Base-by-base conservation (phyloP, 2,888 invertebrate genomes). In the Drosophila macrospina region DNA sequence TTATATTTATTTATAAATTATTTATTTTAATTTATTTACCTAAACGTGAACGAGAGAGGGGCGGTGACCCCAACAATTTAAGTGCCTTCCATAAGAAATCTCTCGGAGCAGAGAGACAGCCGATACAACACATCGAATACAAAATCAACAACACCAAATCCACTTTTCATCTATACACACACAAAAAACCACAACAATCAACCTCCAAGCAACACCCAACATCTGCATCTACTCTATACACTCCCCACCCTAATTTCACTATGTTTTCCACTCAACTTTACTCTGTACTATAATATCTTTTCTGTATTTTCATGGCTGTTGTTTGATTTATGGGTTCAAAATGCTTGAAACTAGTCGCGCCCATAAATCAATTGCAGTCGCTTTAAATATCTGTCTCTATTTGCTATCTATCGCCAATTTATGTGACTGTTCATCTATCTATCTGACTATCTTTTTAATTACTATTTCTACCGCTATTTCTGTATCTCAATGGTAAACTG, bases 21-120 rank as follows among this genome's bases (percentile, higher is more conserved):
- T 91, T 91, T 91, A 91, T 91, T 90, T 89, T 91, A 91, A 91
- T 89, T 89, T 89, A 89, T 90, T 88, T 88, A 83, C 79, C 83
- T 85, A 83, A 86, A 82, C 77, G 78, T 87, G 75, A 84, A 81
- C 77, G 78, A 71, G 75, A 81, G 69, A 36, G 63, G 72, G 81
- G 68, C 76, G 61, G 36, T 36, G 57, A 51, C 56, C 66, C 44
- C 57, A 48, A 70, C 65, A 55, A 62, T 50, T 63, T 69, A 80
- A 87, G 88, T 86, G 85, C 88, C 86, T 87, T 79, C 83, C 78
- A 69, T 62, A 69, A 77, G 63, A 47, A 70, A 69, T 61, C 65
- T 71, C 80, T 78, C 71, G 15, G 28, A 56, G 63, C 50, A 50
- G 70, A 66, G 78, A 74, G 74, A 68, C 60, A 59, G 44, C 56